These are phyloP conservation scores for Camarhynchus parvulus DNA, from an alignment of 2,113 vertebrate species.

Conservation along the genomic window DNA sequence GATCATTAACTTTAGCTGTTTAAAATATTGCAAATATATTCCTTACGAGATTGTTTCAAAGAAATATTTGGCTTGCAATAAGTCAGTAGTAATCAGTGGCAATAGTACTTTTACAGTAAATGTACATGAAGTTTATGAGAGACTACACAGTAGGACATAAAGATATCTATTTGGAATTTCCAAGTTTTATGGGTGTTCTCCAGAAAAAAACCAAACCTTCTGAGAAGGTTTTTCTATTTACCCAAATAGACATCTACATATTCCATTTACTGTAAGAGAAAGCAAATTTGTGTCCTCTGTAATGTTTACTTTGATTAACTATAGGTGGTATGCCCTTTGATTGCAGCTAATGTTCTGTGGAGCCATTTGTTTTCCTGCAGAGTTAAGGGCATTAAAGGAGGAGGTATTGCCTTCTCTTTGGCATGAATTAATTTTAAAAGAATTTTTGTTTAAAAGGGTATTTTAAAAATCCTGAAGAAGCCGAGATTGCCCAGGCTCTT, in stretches of 20 bases:
- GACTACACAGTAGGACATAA: neutral
- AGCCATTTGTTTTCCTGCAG: neutral
- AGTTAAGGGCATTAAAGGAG: neutral
- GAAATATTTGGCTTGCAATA: neutral
- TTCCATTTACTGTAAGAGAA: neutral
- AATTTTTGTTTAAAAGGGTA: neutral
- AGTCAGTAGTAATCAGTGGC: neutral
- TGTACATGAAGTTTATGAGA: neutral
- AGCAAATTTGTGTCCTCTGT: neutral
- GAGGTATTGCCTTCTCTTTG: neutral
- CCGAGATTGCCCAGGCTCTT: neutral
- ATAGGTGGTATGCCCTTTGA: neutral
- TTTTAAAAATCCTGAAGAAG: neutral
- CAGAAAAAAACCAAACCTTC: neutral
- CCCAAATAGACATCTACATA: neutral
- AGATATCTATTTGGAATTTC: conserved; percentile 7
- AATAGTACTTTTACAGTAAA: neutral
- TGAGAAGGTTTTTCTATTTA: neutral
- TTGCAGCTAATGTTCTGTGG: neutral
- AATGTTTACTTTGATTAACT: neutral
- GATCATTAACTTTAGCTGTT: neutral
- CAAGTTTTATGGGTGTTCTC: neutral
- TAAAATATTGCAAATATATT: neutral
- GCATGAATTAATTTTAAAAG: neutral
- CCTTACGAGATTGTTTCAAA: neutral